Base-by-base conservation (phyloP, 2,888 invertebrate species). In the Megalurothrips usitatus region DNA sequence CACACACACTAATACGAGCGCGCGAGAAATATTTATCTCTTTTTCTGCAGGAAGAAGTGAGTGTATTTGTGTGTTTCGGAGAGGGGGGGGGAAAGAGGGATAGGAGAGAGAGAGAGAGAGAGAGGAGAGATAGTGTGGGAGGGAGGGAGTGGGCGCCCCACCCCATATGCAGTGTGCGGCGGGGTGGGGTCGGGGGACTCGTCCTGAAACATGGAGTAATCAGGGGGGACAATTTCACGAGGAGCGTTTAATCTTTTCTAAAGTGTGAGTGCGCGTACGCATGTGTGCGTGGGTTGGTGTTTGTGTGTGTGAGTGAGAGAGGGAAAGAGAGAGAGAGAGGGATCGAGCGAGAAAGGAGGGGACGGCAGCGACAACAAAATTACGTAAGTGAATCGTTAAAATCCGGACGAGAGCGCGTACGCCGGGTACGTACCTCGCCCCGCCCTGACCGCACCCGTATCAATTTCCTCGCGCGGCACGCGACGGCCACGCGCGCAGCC, bases 181-280 rank as follows among this genome's bases (percentile, higher is more conserved):
- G 14, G 17, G 34, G 34, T 43, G 34, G 34, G 34, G 34, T 43
- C 34, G 34, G 34, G 12, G 68, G 68, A 12, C 23, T 12, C 26
- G n/a, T 26, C 68, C 68, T 75, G 26, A 75, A 75, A 75, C 68
- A 75, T 75, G 68, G 68, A 75, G 68, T 26, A 75, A 75, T 75
- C 68, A 75, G 26, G 68, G 26, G 68, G 68, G 68, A 75, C 68
- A 75, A 75, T 75, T 75, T 75, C 68, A 75, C 68, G 68, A 75
- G 68, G 23, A 26, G 68, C 68, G 26, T 75, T 75, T 75, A 75
- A 75, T 75, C 68, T 75, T 75, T 75, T 75, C 68, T 26, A 75
- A 75, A 75, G 68, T 75, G 26, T 58, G 58, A 17, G 19, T 58
- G 58, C 58, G 19, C 9, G 68, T 26, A 2, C 26, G 26, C 9